Evolutionary conservation across 2,113 vertebrate genomes (phyloP).

Genomic region (Gasterosteus nipponicus): DNA sequence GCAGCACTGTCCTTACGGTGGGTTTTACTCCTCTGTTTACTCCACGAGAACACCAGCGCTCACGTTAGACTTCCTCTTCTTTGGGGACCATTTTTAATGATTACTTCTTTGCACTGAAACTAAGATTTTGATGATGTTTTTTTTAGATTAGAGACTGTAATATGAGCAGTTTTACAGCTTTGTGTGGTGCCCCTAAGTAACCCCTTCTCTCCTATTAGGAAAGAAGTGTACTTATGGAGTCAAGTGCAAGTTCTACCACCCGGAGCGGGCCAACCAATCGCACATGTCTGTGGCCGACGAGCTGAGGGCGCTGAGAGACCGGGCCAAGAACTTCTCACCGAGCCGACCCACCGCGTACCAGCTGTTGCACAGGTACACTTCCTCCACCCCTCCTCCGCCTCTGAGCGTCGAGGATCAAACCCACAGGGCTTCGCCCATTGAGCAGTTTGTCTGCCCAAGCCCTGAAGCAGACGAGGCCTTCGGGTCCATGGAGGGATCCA

Average conservation of each 20-base stretch:
- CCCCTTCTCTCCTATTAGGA: constrained; percentile 72
- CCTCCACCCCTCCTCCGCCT: constrained; percentile 29
- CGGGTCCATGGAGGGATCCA: constrained; percentile 66
- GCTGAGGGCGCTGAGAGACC: constrained; percentile 83
- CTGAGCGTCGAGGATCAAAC: constrained; percentile 33
- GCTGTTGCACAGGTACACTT: constrained; percentile 13
- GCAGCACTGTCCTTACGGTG: constrained; percentile 90
- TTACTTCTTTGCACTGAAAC: background rate
- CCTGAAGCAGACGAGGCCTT: constrained; percentile 69
- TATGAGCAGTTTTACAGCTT: background rate
- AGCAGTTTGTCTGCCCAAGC: constrained; percentile 39
- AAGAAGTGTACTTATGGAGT: constrained; percentile 93
- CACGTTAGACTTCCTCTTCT: constrained; percentile 11
- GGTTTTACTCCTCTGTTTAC: constrained; percentile 39
- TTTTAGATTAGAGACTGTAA: background rate
- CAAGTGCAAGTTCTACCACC: constrained; percentile 93
- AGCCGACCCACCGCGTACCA: constrained; percentile 13
- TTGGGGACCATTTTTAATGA: background rate
- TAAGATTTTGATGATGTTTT: background rate
- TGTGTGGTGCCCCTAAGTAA: background rate
- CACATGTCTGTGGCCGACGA: constrained; percentile 89
- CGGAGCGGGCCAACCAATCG: constrained; percentile 82
- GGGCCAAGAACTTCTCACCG: constrained; percentile 45
- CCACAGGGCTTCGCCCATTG: constrained; percentile 47
- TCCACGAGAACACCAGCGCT: background rate